These are phyloP conservation scores for Tetramorium parvispinum DNA, from an alignment of 1,140 invertebrate species.

Conservation along the genomic window DNA sequence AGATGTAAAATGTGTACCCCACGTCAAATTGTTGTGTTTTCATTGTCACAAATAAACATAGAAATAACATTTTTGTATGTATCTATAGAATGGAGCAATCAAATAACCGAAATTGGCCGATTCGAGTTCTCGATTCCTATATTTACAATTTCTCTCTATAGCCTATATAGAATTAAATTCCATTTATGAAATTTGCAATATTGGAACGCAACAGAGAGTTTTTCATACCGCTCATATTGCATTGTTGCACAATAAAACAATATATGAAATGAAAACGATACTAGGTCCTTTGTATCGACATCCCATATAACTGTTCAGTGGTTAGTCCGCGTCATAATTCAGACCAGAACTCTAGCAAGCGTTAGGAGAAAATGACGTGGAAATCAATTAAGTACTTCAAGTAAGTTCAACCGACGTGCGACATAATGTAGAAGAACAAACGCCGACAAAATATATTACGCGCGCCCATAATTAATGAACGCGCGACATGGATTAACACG, in stretches of 20 bases:
- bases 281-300: constrained; percentile 1
- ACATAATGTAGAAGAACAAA: constrained; percentile 33
- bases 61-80: constrained; percentile 15
- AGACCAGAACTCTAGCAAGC: neutral
- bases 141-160: constrained; percentile 10
- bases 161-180: constrained; percentile 21
- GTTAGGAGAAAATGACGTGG: constrained; percentile 30
- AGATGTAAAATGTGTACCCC: neutral
- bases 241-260: constrained; percentile 47
- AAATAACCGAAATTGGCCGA: constrained; percentile 37
- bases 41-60: constrained; percentile 23
- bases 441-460: constrained; percentile 13
- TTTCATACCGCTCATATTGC: constrained; percentile 39
- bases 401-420: constrained; percentile 39
- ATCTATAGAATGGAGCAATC: constrained; percentile 26
- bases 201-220: constrained; percentile 39
- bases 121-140: neutral
- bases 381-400: constrained; percentile 51
- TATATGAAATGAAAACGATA: constrained; percentile 39
- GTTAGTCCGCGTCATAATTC: constrained; percentile 18
- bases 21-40: constrained; percentile 7
- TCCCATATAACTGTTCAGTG: constrained; percentile 2
- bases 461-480: constrained; percentile 46
- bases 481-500: constrained; percentile 30
- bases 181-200: constrained; percentile 45